Percentiles rank a stretch among this genome's conserved stretches.
Conservation (phyloP, 1,140 invertebrate genomes). For the Maconellicoccus hirsutus region DNA sequence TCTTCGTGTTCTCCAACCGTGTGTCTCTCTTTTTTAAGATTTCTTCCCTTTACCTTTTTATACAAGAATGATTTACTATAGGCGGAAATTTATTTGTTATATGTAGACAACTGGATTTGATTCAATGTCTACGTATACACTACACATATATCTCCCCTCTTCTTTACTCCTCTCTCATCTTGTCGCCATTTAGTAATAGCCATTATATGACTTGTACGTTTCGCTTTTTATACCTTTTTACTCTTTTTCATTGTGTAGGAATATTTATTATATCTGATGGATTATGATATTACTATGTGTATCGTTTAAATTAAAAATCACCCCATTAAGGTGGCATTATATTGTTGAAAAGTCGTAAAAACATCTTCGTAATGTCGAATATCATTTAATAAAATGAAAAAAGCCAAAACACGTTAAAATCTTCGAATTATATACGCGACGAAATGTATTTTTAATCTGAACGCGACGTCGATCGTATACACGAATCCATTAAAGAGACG, state of each 20-base stretch:
- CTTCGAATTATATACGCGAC: neutral
- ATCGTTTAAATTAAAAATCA: too few relatives aligned
- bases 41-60: neutral
- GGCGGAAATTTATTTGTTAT: slow-evolving; percentile 5
- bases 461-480: neutral
- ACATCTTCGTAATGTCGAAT: too few relatives aligned
- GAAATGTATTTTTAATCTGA: neutral
- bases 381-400: slow-evolving; percentile 1
- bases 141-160: slow-evolving; percentile 1
- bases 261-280: neutral
- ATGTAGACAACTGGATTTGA: slow-evolving; percentile 1
- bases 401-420: too few relatives aligned
- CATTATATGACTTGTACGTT: too few relatives aligned
- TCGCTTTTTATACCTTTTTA: too few relatives aligned
- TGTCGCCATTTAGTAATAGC: too few relatives aligned
- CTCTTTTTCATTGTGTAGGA: neutral
- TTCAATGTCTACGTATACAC: neutral
- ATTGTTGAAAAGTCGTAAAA: too few relatives aligned
- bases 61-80: neutral
- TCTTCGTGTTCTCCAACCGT: neutral
- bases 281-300: neutral
- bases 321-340: too few relatives aligned
- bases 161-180: neutral
- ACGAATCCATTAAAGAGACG: neutral
- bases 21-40: neutral